Base-by-base conservation (phyloP, 1,140 invertebrate genomes). In the Holcopasites calliopsidis region DNA sequence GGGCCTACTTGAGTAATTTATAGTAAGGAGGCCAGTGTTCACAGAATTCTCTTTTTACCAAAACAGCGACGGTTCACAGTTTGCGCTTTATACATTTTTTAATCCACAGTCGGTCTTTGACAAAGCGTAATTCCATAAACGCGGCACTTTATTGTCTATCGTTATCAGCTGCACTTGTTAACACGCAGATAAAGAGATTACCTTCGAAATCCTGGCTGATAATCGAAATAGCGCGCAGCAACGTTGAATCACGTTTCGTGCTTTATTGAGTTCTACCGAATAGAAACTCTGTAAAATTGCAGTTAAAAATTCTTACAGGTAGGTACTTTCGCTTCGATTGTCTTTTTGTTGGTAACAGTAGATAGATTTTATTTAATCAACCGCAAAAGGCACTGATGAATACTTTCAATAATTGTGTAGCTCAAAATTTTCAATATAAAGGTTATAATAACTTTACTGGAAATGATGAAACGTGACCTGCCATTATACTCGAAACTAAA, bases 151-250 rank as follows among this genome's bases (percentile, higher is more conserved):
- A 66, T 74, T 74, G 61, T 64, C n/a, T 38, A 33, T 28, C 33
- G 49, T 74, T 74, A 74, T 74, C 71, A 74, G 50, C 44, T 74
- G 71, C 71, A 66, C 49, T 66, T 65, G 71, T 44, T 66, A 62
- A 72, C 33, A 28, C 33, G 3, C 7, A 72, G 69, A 74, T 74
- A 74, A 54, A 73, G 21, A 18, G 33, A n/a, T 66, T 66, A 66
- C 28, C 18, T 65, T 60, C 18, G 13, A 54, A 71, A 71, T 61
- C 21, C 35, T 54, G 0, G 23, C 58, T 23, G 33, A 65, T 65
- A 42, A 73, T 64, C 18, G 23, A 54, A 42, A 31, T 31, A 54
- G 33, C 61, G 23, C 42, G 31, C 31, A 42, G 16, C 50, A n/a
- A n/a, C 3, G 21, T 49, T 50, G 42, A 61, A 60, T 62, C 44